Percentiles rank a stretch among this genome's conserved stretches.
Evolutionary conservation across 2,113 vertebrate species (phyloP).

Genomic region (Esox niger): DNA sequence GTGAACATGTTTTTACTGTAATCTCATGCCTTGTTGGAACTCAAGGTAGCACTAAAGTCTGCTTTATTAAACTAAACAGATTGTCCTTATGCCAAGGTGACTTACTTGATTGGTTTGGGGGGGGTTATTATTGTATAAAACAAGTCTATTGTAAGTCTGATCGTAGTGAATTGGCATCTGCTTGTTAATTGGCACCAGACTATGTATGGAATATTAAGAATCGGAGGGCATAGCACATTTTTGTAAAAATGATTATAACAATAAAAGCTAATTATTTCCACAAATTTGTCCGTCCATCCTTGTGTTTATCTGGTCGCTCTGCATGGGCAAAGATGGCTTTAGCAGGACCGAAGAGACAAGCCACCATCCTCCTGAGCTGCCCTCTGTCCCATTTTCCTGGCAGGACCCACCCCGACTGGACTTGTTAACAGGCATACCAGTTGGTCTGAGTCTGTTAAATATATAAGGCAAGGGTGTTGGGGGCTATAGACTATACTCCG

Average conservation of each 20-base stretch:
- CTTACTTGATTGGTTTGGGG: slow-evolving; percentile 55
- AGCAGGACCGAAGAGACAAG: neutral
- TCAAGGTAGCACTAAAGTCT: slow-evolving; percentile 39
- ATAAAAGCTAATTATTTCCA: slow-evolving; percentile 70
- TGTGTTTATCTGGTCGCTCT: neutral
- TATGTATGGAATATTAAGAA: slow-evolving; percentile 58
- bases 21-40: slow-evolving; percentile 36
- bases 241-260: slow-evolving; percentile 67
- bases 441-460: too few relatives aligned
- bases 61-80: slow-evolving; percentile 34
- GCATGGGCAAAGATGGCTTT: neutral
- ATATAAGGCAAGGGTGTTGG: too few relatives aligned
- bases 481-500: too few relatives aligned
- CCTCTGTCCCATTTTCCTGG: too few relatives aligned
- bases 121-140: slow-evolving; percentile 12
- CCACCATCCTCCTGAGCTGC: too few relatives aligned
- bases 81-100: slow-evolving; percentile 59
- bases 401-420: too few relatives aligned
- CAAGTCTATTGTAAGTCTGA: slow-evolving; percentile 49
- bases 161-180: slow-evolving; percentile 60
- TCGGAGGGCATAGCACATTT: slow-evolving; percentile 68
- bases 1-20: slow-evolving; percentile 32
- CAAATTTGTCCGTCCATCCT: neutral
- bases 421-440: too few relatives aligned
- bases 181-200: slow-evolving; percentile 55